phyloP scores from a whole-genome alignment of 2,113 vertebrate species.

The Illadopsis cleaveri region DNA sequence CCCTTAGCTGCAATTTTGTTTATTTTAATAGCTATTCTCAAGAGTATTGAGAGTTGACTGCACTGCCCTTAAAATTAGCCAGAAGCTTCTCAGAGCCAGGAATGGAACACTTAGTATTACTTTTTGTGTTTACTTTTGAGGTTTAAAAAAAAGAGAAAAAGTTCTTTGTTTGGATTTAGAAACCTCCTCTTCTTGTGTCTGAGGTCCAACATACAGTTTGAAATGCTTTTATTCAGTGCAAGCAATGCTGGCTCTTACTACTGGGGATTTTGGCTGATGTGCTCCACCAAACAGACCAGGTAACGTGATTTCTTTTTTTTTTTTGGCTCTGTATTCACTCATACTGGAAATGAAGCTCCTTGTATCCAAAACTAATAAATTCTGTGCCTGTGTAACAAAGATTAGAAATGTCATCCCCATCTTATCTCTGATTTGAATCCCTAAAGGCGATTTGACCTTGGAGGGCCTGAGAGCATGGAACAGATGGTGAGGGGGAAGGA shows the following conservation, averaged over 20 bases:
- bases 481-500: conserved; percentile 10
- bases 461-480: not conserved
- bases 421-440: conserved; percentile 37
- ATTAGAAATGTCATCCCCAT: conserved; percentile 30
- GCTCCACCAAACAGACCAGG: not conserved
- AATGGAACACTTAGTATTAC: not conserved
- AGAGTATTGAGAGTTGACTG: not conserved
- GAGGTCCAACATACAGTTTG: not conserved
- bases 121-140: not conserved
- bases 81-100: conserved; percentile 4
- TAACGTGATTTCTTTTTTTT: not conserved
- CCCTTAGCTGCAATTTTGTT: not conserved
- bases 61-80: not conserved
- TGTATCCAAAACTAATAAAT: conserved; percentile 33
- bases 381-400: conserved; percentile 7
- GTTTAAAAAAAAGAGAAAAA: not conserved
- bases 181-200: not conserved
- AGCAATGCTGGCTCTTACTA: not conserved
- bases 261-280: not conserved
- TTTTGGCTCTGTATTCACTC: not conserved
- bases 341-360: not conserved
- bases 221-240: not conserved
- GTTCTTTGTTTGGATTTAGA: not conserved
- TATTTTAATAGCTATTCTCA: not conserved
- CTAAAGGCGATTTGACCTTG: conserved; percentile 35